Base-by-base conservation (phyloP, 2,888 invertebrate genomes). In the Eristalis intricaria region DNA sequence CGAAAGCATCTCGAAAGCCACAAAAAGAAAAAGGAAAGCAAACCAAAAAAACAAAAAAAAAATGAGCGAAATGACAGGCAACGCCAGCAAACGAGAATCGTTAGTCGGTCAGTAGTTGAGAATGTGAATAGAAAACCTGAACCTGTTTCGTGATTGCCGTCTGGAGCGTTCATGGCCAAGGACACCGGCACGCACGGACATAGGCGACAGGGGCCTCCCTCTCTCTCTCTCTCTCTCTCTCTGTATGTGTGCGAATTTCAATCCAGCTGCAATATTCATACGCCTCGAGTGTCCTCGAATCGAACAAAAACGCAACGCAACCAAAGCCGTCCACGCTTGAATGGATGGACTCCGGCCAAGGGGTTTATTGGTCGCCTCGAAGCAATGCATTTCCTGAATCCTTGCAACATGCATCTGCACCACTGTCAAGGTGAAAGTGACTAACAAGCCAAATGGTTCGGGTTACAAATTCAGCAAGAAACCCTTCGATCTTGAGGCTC, bases 81-180 rank as follows among this genome's bases (percentile, higher is more conserved):
- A 50, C n/a, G 35, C 38, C 83, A 71, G 73, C 40, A 43, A 66
- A 19, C 66, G 70, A 66, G 56, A 85, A 69, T 85, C 81, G 64
- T 85, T 77, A 81, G 81, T 85, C 81, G 85, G 85, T 85, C 85
- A 85, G 85, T 81, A 81, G 81, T 81, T 66, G 81, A 80, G 80
- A 75, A 75, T 80, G 70, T 58, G 80, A 71, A 84, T 75, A 81
- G 81, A 81, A 69, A 81, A 81, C 85, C 58, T 81, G 76, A 85
- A 85, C 85, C 81, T 77, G 85, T 85, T 84, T 77, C 68, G 68
- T 81, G 81, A 85, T 81, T 69, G 58, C 81, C 68, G 80, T 85
- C 81, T 76, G 81, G 63, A 64, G 40, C 32, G 35, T 22, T 85
- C 81, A 73, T 58, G 68, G 73, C 68, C 81, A 85, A 81, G 76